phyloP scores from a whole-genome alignment of 2,113 vertebrate species.

The Corythoichthys haematopterus region DNA sequence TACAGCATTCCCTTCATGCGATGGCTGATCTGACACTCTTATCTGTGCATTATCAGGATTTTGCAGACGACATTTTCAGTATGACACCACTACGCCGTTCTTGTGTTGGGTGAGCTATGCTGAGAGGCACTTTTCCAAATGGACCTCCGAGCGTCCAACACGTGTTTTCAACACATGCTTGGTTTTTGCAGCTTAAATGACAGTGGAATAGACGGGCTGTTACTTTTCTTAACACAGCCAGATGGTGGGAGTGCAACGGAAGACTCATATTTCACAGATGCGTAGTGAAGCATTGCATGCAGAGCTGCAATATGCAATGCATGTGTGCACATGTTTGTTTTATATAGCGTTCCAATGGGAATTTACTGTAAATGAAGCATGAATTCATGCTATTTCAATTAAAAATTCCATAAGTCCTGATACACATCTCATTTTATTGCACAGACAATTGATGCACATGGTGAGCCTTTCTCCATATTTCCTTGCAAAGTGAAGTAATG shows the following conservation, averaged over 20 bases:
- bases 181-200: slow-evolving; percentile 68
- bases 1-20: slow-evolving; percentile 3
- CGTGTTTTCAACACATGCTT: slow-evolving; percentile 66
- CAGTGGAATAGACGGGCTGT: slow-evolving; percentile 45
- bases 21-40: slow-evolving; percentile 20
- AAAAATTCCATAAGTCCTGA: neutral
- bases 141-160: slow-evolving; percentile 45
- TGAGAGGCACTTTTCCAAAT: slow-evolving; percentile 35
- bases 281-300: slow-evolving; percentile 29
- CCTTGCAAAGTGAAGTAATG: slow-evolving; percentile 40
- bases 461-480: slow-evolving; percentile 30
- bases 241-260: slow-evolving; percentile 61
- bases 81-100: slow-evolving; percentile 16
- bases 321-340: slow-evolving; percentile 16
- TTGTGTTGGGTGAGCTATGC: slow-evolving; percentile 55
- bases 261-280: slow-evolving; percentile 42
- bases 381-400: neutral
- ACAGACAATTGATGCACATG: slow-evolving; percentile 15
- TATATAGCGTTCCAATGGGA: slow-evolving; percentile 1
- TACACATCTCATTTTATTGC: slow-evolving; percentile 3
- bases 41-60: slow-evolving; percentile 42
- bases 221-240: slow-evolving; percentile 65
- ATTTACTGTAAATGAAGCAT: neutral
- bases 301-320: slow-evolving; percentile 12
- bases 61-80: slow-evolving; percentile 28